Evolutionary conservation across 2,797 vertebrate genomes (phyloP).

Genomic region (Enoplosus armatus): DNA sequence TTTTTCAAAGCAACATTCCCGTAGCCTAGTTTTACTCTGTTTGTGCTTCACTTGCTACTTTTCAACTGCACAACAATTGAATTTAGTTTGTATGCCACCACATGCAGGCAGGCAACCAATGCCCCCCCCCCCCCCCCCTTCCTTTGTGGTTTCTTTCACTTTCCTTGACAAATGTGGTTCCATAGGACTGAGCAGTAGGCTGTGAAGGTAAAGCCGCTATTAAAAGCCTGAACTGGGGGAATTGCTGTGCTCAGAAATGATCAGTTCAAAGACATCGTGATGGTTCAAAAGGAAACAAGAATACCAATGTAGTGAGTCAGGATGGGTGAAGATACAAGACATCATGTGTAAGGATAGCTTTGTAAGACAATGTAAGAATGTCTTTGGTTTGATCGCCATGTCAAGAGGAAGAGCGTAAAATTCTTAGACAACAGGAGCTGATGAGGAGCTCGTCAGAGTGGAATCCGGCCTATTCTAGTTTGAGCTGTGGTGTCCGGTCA

Average conservation of each 20-base stretch:
- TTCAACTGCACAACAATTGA: constrained; percentile 29
- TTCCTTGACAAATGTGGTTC: constrained; percentile 58
- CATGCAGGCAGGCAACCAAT: constrained; percentile 21
- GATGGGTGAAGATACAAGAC: constrained; percentile 5
- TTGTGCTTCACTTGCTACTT: constrained; percentile 53
- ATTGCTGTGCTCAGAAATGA: constrained; percentile 39
- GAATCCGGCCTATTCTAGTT: constrained; percentile 59
- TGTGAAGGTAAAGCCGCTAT: constrained; percentile 49
- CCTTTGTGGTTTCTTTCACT: constrained; percentile 56
- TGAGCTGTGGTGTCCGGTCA: constrained; percentile 63
- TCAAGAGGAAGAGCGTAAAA: constrained; percentile 30
- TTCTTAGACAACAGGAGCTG: constrained; percentile 31
- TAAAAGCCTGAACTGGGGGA: constrained; percentile 40
- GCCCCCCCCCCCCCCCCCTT: constrained; percentile 33
- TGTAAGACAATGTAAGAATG: constrained; percentile 16
- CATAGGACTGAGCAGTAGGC: constrained; percentile 31
- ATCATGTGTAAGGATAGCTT: constrained; percentile 18
- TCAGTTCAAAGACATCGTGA: constrained; percentile 44
- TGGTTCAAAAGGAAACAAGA: constrained; percentile 41
- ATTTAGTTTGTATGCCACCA: constrained; percentile 30
- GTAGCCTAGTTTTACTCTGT: constrained; percentile 38
- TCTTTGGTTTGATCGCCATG: constrained; percentile 39
- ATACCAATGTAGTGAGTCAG: constrained; percentile 25
- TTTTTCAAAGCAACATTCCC: constrained; percentile 51
- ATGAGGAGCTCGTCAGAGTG: constrained; percentile 41